Evolutionary conservation across 2,113 vertebrate genomes (phyloP).

Genomic region (Gambusia holbrooki): DNA sequence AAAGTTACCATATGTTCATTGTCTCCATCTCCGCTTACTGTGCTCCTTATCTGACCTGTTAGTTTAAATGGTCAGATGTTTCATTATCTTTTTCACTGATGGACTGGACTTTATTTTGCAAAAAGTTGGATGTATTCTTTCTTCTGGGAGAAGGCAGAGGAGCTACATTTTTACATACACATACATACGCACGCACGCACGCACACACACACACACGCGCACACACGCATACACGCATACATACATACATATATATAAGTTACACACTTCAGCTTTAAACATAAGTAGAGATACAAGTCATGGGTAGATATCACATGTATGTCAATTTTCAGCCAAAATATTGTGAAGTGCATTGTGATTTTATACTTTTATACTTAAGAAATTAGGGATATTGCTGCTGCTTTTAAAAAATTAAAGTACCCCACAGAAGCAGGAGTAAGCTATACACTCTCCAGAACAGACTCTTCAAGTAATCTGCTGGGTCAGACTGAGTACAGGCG

Average conservation of each 20-base stretch:
- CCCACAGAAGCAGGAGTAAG: conserved; percentile 3
- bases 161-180: no score
- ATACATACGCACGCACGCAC: no score
- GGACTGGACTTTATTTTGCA: neutral
- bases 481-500: conserved; percentile 27
- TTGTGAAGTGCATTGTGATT: neutral
- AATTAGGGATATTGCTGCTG: neutral
- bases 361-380: neutral
- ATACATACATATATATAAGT: no score
- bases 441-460: neutral
- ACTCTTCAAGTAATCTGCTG: conserved; percentile 13
- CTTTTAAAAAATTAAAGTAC: conserved; percentile 1
- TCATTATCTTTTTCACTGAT: neutral
- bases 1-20: neutral
- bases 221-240: no score
- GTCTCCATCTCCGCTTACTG: neutral
- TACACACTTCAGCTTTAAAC: no score
- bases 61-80: neutral
- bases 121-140: neutral
- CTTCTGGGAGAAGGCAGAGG: no score
- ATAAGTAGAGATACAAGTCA: neutral
- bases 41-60: neutral
- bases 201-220: no score
- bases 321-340: neutral
- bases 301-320: neutral